Percentiles rank a stretch among this genome's conserved stretches.
phyloP scores from a whole-genome alignment of 35 echinoderm and acorn worm species.

The Heliocidaris erythrogramma region DNA sequence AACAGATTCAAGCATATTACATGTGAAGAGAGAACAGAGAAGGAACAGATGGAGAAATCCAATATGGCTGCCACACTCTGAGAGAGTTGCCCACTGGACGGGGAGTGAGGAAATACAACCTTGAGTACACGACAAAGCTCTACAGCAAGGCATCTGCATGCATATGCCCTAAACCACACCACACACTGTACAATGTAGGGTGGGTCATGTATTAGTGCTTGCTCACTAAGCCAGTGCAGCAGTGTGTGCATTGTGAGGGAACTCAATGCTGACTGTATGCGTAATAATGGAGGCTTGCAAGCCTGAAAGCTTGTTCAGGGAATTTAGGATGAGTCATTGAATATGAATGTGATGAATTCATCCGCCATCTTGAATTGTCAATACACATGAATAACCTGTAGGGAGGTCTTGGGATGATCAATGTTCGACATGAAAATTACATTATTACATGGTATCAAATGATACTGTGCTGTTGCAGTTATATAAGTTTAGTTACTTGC shows the following conservation, averaged over 20 bases:
- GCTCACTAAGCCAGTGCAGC: background rate
- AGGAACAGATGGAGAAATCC: background rate
- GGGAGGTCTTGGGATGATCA: background rate
- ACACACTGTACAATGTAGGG: background rate
- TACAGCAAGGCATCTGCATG: background rate
- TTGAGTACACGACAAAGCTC: background rate
- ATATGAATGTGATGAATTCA: background rate
- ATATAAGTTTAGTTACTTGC: no score
- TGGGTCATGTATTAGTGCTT: background rate
- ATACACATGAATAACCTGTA: background rate
- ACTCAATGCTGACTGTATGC: background rate
- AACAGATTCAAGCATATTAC: no score
- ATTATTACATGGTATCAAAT: no score
- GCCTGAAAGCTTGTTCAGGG: background rate
- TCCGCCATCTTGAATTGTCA: background rate
- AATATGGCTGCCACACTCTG: background rate
- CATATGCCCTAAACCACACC: background rate
- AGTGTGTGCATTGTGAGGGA: conserved; percentile 1
- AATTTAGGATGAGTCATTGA: background rate
- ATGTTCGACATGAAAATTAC: no score
- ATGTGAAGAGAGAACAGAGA: no score
- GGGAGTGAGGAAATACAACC: background rate
- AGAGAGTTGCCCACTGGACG: background rate
- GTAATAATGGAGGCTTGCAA: background rate
- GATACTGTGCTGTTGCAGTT: no score